Conservation (phyloP, 2,888 invertebrate genomes). For the Drosophila melanocephala region DNA sequence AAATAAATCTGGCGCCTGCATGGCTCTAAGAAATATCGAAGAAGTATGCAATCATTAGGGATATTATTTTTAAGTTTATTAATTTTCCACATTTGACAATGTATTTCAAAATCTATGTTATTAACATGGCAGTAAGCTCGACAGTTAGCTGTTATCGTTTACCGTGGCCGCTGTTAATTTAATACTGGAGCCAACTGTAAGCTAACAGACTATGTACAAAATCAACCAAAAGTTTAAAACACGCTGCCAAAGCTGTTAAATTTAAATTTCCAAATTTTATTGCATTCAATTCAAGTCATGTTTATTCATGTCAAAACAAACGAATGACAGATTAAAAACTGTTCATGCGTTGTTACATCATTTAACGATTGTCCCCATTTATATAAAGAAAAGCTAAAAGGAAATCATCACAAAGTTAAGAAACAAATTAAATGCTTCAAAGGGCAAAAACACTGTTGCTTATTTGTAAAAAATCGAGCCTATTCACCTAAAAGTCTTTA, state of each 20-base stretch:
- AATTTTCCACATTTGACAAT: neutral
- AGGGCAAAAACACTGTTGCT: neutral
- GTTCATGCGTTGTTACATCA: neutral
- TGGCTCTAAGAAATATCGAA: neutral
- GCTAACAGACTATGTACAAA: slow-evolving; percentile 29
- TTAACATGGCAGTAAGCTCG: neutral
- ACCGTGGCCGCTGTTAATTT: neutral
- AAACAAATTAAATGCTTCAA: neutral
- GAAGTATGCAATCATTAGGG: neutral
- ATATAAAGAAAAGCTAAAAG: neutral
- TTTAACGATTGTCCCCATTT: neutral
- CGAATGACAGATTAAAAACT: neutral
- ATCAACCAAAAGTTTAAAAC: neutral
- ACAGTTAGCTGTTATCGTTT: slow-evolving; percentile 26
- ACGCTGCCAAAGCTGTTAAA: slow-evolving; percentile 7
- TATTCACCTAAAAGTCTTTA: slow-evolving; percentile 28
- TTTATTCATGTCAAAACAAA: neutral
- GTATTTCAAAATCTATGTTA: neutral
- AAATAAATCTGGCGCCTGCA: slow-evolving; percentile 22
- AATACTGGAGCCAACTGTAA: neutral
- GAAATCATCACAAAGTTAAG: neutral
- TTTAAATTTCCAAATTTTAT: slow-evolving; percentile 1
- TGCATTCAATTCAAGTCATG: neutral
- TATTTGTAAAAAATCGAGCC: slow-evolving; percentile 5
- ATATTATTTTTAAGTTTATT: neutral